Evolutionary conservation across 1,140 invertebrate species (phyloP), one percentile per base, ranked within the genome.

Genomic region (Drosophila sp.): DNA sequence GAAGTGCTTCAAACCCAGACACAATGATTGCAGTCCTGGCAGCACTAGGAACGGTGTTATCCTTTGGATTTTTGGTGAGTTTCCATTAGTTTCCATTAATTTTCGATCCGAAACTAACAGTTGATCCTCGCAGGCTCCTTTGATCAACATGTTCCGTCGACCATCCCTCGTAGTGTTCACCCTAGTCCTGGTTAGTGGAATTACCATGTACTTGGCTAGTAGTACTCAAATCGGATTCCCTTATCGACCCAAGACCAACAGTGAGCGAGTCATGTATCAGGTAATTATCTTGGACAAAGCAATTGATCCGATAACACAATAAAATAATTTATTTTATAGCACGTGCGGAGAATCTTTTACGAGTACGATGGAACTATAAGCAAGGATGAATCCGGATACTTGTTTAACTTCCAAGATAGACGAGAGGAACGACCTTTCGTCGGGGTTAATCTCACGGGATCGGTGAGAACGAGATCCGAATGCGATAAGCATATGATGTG

Each of bases 191-290:
- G 82, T 94, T 2, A 81, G 94, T 7, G 51, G 32, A 8, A 4
- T 71, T 4, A 50, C 94, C 56, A 93, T 93, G 77, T 95, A 92
- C 94, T 34, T 95, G 50, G 92, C 95, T 4, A 41, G 58, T 65
- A 89, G 95, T 34, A 95, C 94, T 9, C 94, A 95, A 5, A 78
- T 96, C 27, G 96, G 96, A 27, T 96, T 96, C 92, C 96, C 96
- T 1, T 97, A 96, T 81, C 94, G 94, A 64, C 93, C 93, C 1
- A 93, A 94, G 41, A 93, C 94, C 11, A 93, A 94, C 18, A 94
- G 94, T 6, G 93, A 95, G 86, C 91, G 95, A 64, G 94, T 94
- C 6, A 13, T 27, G 14, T 80, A 94, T 95, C 93, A 92, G 95
- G 61, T 92, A 93, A 72, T 94, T 95, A 3, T 92, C 93, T 71